A percentile compares a stretch with the other conserved stretches of the same genome.
phyloP scores from a whole-genome alignment of 2,113 vertebrate genomes.

The Astur gentilis region DNA sequence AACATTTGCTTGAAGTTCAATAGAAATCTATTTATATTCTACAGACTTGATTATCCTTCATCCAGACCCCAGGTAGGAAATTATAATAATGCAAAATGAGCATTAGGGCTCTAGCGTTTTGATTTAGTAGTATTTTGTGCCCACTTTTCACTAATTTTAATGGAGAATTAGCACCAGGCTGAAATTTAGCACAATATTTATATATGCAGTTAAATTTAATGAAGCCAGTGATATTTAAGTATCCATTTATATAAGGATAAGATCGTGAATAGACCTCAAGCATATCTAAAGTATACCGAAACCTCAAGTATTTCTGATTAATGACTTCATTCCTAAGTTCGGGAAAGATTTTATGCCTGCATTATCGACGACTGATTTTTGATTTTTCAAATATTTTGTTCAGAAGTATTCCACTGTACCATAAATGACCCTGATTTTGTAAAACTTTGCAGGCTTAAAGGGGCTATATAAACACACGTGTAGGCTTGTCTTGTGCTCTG shows the following conservation, averaged over 20 bases:
- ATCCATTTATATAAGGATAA: neutral
- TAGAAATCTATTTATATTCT: slow-evolving; percentile 19
- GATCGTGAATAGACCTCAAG: neutral
- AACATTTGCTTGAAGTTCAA: neutral
- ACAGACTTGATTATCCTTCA: neutral
- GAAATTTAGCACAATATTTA: slow-evolving; percentile 15
- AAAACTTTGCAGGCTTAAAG: neutral
- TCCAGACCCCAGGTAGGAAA: neutral
- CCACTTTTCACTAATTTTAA: neutral
- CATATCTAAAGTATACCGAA: neutral
- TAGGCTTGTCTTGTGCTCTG: neutral
- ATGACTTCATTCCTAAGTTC: neutral
- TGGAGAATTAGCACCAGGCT: neutral
- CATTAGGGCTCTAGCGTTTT: neutral
- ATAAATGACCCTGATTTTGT: neutral
- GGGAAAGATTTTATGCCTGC: neutral
- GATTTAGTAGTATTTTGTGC: neutral
- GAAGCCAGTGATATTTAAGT: slow-evolving; percentile 27
- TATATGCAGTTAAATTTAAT: slow-evolving; percentile 13
- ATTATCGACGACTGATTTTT: neutral
- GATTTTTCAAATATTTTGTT: neutral
- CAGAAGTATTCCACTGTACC: neutral
- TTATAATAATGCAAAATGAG: neutral
- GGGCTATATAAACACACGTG: neutral
- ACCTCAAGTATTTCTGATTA: neutral